Base-by-base conservation (phyloP, 2,888 invertebrate genomes). In the Eutolmus rufibarbis region DNA sequence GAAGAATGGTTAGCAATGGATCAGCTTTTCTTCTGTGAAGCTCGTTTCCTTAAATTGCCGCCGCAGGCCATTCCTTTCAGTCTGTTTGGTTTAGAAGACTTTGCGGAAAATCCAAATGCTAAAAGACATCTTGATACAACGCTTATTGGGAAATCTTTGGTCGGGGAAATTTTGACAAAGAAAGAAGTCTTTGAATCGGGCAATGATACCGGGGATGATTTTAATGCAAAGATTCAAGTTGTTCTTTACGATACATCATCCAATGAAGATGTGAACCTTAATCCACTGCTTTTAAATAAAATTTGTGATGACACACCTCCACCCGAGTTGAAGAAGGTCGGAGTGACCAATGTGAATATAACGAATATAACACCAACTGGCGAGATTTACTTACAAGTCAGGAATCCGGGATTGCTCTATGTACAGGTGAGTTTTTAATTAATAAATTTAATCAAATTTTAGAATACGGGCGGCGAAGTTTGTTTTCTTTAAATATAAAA, bases 51-150 rank as follows among this genome's bases (percentile, higher is more conserved):
- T 14, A 92, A 91, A 84, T 92, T 96, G 31, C 95, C 96, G 19
- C 94, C 96, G 0, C 97, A 97, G 93, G 96, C 96, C 34, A 94
- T 96, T 88, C 94, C 95, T 89, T 94, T 96, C 89, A 94, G 95
- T 23, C 92, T 97, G 90, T 94, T 94, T 81, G 96, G 96, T 4
- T 92, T 96, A 79, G 96, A 96, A 91, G 96, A 95, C 77, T 94
- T 95, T 81, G 91, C 91, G 8, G 93, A 93, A 23, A 93, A 93
- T 89, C 91, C 92, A 0, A 91, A 91, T 88, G 91, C 92, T 0
- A 89, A 91, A 28, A 86, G 89, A 0, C 91, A 93, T 57, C 89
- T 94, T 43, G 91, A 93, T 46, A 90, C 92, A 8, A 89, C 92
- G 88, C 91, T 95, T 87, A 91, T 93, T n/a, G 94, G 93, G 1